A percentile compares a stretch with the other conserved stretches of the same genome.
These are phyloP conservation scores for Ceriagrion tenellum DNA, from an alignment of 2,888 invertebrate species.

Conservation along the genomic window DNA sequence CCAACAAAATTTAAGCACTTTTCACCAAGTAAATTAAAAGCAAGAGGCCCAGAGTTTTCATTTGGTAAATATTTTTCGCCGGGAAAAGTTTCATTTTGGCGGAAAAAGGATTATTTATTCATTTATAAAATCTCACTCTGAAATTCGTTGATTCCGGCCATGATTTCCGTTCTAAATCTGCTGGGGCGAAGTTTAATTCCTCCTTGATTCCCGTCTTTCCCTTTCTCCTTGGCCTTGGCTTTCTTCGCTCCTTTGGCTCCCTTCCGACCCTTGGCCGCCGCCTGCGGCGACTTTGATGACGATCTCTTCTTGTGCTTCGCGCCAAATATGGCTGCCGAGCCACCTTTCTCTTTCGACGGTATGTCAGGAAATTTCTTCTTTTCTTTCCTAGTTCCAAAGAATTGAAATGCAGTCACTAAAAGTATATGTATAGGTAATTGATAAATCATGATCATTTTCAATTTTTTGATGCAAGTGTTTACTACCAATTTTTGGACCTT, in stretches of 20 bases:
- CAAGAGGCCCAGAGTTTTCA: no score
- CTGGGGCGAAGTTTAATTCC: conserved; percentile 84
- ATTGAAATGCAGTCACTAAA: not conserved
- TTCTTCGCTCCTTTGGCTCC: conserved; percentile 83
- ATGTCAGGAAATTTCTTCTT: conserved; percentile 94
- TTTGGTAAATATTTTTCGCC: no score
- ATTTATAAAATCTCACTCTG: conserved; percentile 32
- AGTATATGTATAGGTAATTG: not conserved
- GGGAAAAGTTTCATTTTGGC: no score
- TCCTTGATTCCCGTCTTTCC: conserved; percentile 79
- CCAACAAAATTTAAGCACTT: no score
- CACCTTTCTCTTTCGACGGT: conserved; percentile 94
- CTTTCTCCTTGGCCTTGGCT: conserved; percentile 75
- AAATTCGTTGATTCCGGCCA: conserved; percentile 84
- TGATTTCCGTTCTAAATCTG: conserved; percentile 86
- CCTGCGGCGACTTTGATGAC: conserved; percentile 82
- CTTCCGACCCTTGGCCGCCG: conserved; percentile 81
- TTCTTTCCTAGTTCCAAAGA: conserved; percentile 78
- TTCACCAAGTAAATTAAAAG: no score
- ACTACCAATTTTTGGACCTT: no score
- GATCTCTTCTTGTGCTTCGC: conserved; percentile 82
- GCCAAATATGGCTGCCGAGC: conserved; percentile 91
- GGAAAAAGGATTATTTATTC: no score
- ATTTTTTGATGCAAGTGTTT: no score
- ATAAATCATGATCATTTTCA: not conserved